These are phyloP conservation scores for Phoebastria nigripes DNA, from an alignment of 2,797 vertebrate species.

Conservation along the genomic window DNA sequence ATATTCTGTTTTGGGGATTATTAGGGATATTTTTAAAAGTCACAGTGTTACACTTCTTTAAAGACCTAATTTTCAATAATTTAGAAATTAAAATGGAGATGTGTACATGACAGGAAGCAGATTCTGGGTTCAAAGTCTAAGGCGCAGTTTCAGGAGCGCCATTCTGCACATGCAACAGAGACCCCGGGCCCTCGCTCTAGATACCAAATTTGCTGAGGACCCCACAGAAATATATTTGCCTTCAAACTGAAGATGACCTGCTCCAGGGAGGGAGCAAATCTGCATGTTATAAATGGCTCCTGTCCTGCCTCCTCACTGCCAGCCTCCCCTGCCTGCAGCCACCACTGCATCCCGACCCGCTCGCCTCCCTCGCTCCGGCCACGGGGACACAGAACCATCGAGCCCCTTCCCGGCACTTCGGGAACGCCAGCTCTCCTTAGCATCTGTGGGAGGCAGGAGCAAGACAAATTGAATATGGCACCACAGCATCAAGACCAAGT, in stretches of 20 bases:
- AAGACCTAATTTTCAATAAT: background rate
- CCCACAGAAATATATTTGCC: fast-evolving
- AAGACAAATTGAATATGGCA: background rate
- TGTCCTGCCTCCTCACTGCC: background rate
- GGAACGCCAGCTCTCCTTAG: background rate
- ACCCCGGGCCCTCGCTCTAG: fast-evolving
- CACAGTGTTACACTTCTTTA: background rate
- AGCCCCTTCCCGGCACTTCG: background rate
- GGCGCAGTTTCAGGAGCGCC: background rate
- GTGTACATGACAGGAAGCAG: fast-evolving
- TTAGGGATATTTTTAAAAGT: background rate
- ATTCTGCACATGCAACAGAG: fast-evolving
- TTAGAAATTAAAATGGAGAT: background rate
- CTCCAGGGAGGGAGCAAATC: background rate
- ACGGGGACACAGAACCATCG: fast-evolving
- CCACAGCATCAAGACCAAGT: background rate
- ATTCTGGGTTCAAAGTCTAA: fast-evolving
- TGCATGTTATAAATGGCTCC: fast-evolving
- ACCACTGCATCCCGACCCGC: fast-evolving
- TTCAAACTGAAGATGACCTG: background rate
- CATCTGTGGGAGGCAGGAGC: background rate
- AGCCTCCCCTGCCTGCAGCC: background rate
- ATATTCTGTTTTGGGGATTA: background rate
- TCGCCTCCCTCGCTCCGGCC: background rate
- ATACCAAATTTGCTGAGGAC: background rate